Evolutionary conservation across 2,888 invertebrate genomes (phyloP).

Genomic region (Caenorhabditis sp.): DNA sequence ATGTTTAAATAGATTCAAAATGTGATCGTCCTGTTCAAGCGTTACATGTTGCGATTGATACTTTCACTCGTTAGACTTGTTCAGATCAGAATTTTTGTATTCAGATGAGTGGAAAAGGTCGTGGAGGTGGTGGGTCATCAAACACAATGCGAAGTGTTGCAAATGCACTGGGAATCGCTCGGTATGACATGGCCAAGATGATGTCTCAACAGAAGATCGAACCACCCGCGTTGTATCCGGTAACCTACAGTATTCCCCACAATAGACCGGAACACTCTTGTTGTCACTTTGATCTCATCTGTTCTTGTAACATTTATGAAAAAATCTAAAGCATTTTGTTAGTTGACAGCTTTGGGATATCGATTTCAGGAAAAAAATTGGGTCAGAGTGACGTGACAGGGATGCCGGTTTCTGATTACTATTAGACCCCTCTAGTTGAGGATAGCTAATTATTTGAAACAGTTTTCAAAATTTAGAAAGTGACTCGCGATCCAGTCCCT

Average conservation of each 20-base stretch:
- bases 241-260: slow-evolving; percentile 54
- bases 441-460: background rate
- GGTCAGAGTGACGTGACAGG: no score
- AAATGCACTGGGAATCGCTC: slow-evolving; percentile 78
- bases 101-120: slow-evolving; percentile 67
- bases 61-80: background rate
- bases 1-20: background rate
- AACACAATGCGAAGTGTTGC: slow-evolving; percentile 76
- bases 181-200: slow-evolving; percentile 77
- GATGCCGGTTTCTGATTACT: no score
- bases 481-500: slow-evolving; percentile 70
- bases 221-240: slow-evolving; percentile 79
- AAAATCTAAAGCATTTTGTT: no score
- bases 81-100: background rate
- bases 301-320: no score
- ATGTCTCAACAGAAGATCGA: slow-evolving; percentile 71
- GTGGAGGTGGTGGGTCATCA: slow-evolving; percentile 65
- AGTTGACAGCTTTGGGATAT: no score
- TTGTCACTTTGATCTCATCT: no score
- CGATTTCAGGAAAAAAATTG: no score
- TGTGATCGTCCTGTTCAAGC: background rate
- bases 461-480: slow-evolving; percentile 59
- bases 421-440: no score
- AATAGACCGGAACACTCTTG: no score
- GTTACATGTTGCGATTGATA: slow-evolving; percentile 8